Base-by-base conservation (phyloP, 2,797 vertebrate species). In the Hippoglossus hippoglossus region DNA sequence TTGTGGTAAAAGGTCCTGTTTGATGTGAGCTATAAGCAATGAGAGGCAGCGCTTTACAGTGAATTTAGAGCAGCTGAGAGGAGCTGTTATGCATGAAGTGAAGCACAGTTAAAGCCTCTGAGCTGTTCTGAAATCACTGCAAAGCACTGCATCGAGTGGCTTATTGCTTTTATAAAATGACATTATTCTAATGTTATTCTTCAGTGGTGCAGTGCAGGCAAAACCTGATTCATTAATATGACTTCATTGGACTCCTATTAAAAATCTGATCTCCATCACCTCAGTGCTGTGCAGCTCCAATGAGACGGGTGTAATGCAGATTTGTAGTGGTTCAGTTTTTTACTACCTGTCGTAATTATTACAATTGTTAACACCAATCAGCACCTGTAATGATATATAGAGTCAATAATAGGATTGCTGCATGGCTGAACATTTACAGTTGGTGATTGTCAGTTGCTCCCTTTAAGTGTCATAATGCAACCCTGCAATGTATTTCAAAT, bases 1-100 rank as follows among this genome's bases (percentile, higher is more conserved):
- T 85, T 80, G 73, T 63, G 78, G 71, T 80, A 76, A 87, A 88
- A 87, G 83, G 80, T 80, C 60, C 70, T 60, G 58, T 86, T 82
- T 82, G 83, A 88, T 90, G 83, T 85, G 21, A 79, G 82, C 68
- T 76, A 73, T 84, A 80, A 71, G 80, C 44, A 70, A 73, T 73
- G 77, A 89, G 82, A 87, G 84, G 76, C 71, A 55, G 73, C 36
- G 81, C 83, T 87, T 88, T 84, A 63, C 67, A 63, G 77, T 51
- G 80, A 84, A 80, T 90, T 83, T 82, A 76, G 75, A 85, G 70
- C 78, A 67, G 83, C 80, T 81, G 51, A 85, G 89, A 89, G 87
- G 80, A 36, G 58, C 79, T 77, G 82, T 87, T 88, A 84, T 75
- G 58, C 67, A 60, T 67, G 63, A 83, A 72, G 88, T 57, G 63